phyloP scores from a whole-genome alignment of 2,888 invertebrate genomes.

The Diaphora mendica region DNA sequence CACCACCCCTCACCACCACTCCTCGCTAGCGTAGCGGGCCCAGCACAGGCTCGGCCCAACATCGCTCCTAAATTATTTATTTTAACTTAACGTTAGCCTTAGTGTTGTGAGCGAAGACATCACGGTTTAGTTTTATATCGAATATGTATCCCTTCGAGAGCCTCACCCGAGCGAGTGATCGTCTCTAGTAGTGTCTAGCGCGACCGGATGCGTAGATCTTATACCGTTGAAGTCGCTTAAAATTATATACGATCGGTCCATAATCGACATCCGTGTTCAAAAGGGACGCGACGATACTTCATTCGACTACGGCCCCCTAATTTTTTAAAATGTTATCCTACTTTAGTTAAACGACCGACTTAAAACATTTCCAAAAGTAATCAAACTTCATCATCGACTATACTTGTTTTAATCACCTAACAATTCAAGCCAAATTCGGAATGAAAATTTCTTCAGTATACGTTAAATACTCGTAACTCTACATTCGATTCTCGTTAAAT shows the following conservation, averaged over 20 bases:
- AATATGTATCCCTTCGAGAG: constrained; percentile 16
- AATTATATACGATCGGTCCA: constrained; percentile 17
- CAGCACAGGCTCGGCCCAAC: constrained; percentile 30
- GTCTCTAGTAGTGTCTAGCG: not conserved
- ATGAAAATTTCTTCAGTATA: not conserved
- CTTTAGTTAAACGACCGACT: not conserved
- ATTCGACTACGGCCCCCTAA: not conserved
- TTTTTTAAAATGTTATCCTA: no score
- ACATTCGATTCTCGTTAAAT: not conserved
- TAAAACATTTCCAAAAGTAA: not conserved
- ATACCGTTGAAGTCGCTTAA: constrained; percentile 10
- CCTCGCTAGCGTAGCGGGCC: constrained; percentile 2
- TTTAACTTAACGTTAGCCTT: constrained; percentile 39
- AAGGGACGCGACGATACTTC: not conserved
- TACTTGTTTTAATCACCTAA: not conserved
- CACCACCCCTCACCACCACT: constrained; percentile 33
- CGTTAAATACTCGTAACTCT: no score
- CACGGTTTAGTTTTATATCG: constrained; percentile 38
- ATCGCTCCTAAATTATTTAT: constrained; percentile 42
- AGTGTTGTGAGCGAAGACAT: constrained; percentile 32
- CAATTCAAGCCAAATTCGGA: not conserved
- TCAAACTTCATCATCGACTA: not conserved
- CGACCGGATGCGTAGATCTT: constrained; percentile 23
- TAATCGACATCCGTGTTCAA: constrained; percentile 3
- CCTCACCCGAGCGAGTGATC: constrained; percentile 39